Evolutionary conservation across 2,113 vertebrate genomes (phyloP), one percentile per base, ranked within the genome.

Genomic region (Urocitellus parryii): DNA sequence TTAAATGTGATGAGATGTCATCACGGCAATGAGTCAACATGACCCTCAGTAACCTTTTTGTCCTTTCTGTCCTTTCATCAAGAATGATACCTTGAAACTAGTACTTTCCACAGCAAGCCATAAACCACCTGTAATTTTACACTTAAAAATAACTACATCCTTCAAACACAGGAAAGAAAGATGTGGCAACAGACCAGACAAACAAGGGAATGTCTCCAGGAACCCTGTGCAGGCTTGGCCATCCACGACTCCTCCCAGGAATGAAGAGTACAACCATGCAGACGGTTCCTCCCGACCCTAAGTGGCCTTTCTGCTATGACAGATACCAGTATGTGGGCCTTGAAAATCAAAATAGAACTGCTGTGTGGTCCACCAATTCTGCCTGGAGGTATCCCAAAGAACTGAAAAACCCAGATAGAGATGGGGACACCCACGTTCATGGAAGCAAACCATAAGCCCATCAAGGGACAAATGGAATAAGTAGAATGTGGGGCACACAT

Each of bases 391-490:
- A 22, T 14, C 79, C 42, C 63, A 63, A n/a, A 37, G 39, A 29
- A 78, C 4, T n/a, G 37, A 2, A 39, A 27, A 37, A 42, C 8
- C 48, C 11, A 1, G 29, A 34, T 4, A 22, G 25, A 12, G n/a
- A n/a, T n/a, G 8, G 65, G 25, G 1, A 45, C n/a, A 4, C 1
- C 2, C 20, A 20, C 2, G 4, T 39, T 53, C 51, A 4, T 3
- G 5, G 20, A 9, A 48, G 53, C 25, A 65, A 25, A 11, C 5
- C 39, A 63, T 22, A 14, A 14, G 8, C n/a, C 24, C 32, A 39
- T 12, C 42, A 13, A 17, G 1, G 20, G 6, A 65, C 4, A 13
- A 37, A 56, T 5, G 11, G 45, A 45, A 45, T 14, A 68, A 29
- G 18, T 22, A 58, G 74, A 82, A 34, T 68, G 14, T 8, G 48